Conservation (phyloP, 2,797 vertebrate species). For the Rhyacichthys aspro region DNA sequence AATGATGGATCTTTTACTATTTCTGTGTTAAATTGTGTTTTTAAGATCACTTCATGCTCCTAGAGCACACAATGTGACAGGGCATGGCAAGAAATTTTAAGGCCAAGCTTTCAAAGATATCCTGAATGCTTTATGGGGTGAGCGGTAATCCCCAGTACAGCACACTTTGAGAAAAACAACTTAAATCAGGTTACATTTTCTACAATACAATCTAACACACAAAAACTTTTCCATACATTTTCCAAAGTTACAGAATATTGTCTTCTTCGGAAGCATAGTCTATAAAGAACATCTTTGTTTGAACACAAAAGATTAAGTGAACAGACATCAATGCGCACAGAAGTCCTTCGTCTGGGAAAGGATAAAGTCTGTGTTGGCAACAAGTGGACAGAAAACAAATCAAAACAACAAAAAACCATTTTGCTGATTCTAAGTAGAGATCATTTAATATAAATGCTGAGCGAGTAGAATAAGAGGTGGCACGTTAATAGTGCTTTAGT, state of each 20-base stretch:
- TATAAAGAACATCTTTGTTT: conserved; percentile 82
- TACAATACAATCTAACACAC: conserved; percentile 80
- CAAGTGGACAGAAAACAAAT: conserved; percentile 77
- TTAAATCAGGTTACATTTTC: conserved; percentile 67
- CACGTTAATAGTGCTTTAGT: conserved; percentile 82
- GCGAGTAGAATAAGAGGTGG: conserved; percentile 83
- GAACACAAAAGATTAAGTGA: conserved; percentile 83
- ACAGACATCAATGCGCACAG: conserved; percentile 82
- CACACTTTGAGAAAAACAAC: conserved; percentile 62
- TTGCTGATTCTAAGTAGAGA: conserved; percentile 84
- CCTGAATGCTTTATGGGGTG: conserved; percentile 53
- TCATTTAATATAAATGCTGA: conserved; percentile 95
- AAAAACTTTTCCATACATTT: conserved; percentile 72
- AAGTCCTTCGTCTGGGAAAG: conserved; percentile 83
- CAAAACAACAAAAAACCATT: conserved; percentile 54
- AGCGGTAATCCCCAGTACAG: conserved; percentile 66
- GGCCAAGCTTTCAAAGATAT: conserved; percentile 67
- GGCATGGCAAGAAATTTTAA: conserved; percentile 56
- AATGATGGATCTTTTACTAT: conserved; percentile 36
- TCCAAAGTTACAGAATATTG: conserved; percentile 73
- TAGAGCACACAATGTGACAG: conserved; percentile 33
- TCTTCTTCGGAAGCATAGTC: conserved; percentile 79
- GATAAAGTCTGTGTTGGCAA: conserved; percentile 85
- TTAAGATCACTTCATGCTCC: conserved; percentile 41
- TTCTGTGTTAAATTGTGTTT: conserved; percentile 38